phyloP scores from a whole-genome alignment of 2,888 invertebrate species.

The Acleris emargana region DNA sequence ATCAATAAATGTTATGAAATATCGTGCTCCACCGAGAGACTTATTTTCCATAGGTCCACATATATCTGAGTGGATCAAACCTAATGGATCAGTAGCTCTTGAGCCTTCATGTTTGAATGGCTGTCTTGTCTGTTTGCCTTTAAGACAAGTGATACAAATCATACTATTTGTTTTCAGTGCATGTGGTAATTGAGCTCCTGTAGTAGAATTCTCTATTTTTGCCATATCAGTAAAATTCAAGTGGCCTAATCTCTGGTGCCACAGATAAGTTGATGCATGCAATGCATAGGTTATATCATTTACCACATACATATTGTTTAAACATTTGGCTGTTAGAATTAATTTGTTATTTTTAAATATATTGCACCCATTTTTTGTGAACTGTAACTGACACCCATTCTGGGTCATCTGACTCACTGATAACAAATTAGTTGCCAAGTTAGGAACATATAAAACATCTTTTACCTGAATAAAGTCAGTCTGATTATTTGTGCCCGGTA shows the following conservation, averaged over 20 bases:
- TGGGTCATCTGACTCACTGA: slow-evolving; percentile 30
- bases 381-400: slow-evolving; percentile 29
- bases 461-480: background rate
- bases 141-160: background rate
- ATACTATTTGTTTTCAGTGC: background rate
- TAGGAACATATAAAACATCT: slow-evolving; percentile 5
- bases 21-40: background rate
- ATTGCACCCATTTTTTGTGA: slow-evolving; percentile 15
- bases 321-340: background rate
- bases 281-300: background rate
- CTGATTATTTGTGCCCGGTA: background rate
- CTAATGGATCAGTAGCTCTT: background rate
- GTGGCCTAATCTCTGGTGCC: slow-evolving; percentile 9
- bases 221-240: background rate
- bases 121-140: background rate
- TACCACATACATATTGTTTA: slow-evolving; percentile 9
- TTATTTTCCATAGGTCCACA: background rate
- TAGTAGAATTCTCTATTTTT: background rate
- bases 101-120: background rate
- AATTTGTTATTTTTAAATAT: background rate
- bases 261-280: background rate
- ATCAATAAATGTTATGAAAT: slow-evolving; percentile 7
- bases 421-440: slow-evolving; percentile 1
- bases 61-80: background rate
- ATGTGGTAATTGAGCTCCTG: background rate